Conservation (phyloP, 2,113 vertebrate species). For the Syrmaticus mikado region DNA sequence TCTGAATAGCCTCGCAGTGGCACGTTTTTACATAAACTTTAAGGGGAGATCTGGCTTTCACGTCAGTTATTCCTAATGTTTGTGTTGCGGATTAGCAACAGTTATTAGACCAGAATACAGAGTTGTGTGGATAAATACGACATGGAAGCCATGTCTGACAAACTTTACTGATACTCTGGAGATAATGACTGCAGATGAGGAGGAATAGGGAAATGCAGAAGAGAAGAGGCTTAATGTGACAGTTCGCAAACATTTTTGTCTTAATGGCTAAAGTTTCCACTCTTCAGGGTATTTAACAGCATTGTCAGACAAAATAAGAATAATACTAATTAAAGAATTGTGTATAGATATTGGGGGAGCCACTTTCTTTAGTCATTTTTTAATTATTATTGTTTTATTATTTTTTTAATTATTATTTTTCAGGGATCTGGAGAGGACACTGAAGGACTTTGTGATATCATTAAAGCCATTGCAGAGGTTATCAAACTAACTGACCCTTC, state of each 20-base stretch:
- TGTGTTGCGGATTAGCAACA: background rate
- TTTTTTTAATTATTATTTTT: background rate
- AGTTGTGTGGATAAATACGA: background rate
- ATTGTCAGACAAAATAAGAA: background rate
- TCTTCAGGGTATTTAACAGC: background rate
- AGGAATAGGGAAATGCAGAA: background rate
- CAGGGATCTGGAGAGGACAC: constrained; percentile 85
- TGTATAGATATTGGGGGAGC: background rate
- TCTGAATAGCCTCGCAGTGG: background rate
- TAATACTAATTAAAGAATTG: background rate
- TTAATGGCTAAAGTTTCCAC: background rate
- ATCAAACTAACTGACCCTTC: constrained; percentile 98
- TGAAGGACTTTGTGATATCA: constrained; percentile 89
- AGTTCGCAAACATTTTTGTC: background rate
- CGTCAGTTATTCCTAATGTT: background rate
- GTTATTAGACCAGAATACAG: background rate
- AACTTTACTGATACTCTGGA: background rate
- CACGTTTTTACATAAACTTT: background rate
- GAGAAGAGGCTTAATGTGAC: background rate
- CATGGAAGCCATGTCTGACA: too few species aligned
- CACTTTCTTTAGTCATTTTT: too few species aligned
- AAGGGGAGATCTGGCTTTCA: background rate
- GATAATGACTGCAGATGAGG: background rate
- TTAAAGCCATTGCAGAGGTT: constrained; percentile 93
- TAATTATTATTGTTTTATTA: background rate